Base-by-base conservation (phyloP, 2,113 vertebrate species). In the Mastomys coucha region DNA sequence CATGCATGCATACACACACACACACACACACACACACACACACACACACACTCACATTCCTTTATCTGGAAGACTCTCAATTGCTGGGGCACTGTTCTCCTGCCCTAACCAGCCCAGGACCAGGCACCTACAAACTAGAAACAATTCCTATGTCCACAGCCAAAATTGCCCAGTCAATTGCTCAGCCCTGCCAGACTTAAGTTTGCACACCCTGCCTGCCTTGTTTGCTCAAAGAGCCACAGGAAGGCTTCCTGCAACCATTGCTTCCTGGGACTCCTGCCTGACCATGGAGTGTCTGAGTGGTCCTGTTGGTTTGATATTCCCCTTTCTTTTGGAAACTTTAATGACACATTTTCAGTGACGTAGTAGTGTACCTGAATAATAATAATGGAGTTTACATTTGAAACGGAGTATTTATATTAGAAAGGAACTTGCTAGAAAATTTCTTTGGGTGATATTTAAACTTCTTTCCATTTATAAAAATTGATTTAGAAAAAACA, bases 401-500 rank as follows among this genome's bases (percentile, higher is more conserved):
- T 63, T 65, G 33, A 90, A 91, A 12, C 39, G 33, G 70, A 91
- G 1, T 88, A 73, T 53, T 82, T 72, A 24, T 58, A 84, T 80
- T 67, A 82, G 36, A 85, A 87, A 70, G 70, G 19, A 7, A 70
- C 45, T 85, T 84, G 75, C 56, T 70, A 82, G 67, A 94, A 49
- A 73, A 85, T 92, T 88, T 95, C 63, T 91, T 93, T 75, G 53
- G 26, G 20, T 86, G 19, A 22, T 88, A 24, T 75, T 96, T 85
- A 96, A 88, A 96, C 67, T 65, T 91, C 31, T 93, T 94, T 67
- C 42, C 73, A 88, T 60, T 95, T 82, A 96, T 56, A 82, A 94
- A 96, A 97, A 78, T 45, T 65, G 72, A 91, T 94, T 96, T 75
- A 87, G 60, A 96, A 93, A 94, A 75, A 87, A 82, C 56, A 94